phyloP scores from a whole-genome alignment of 2,797 vertebrate genomes.

The Rallus crepitans region DNA sequence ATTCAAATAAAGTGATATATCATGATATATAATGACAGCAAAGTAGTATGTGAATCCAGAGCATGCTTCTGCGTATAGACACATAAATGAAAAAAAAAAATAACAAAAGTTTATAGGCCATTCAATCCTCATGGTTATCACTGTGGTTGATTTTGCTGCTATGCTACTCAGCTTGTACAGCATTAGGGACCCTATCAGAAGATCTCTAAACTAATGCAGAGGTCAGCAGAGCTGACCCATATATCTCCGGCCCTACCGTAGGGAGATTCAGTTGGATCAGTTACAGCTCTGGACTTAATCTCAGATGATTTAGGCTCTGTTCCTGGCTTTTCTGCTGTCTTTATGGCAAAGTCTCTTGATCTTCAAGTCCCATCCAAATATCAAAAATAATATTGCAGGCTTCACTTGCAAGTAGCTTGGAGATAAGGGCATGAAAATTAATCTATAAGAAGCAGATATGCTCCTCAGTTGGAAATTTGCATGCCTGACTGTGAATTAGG shows the following conservation, averaged over 20 bases:
- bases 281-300: background rate
- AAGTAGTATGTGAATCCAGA: background rate
- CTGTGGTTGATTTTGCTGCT: background rate
- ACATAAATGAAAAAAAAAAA: background rate
- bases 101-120: background rate
- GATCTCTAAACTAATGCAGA: background rate
- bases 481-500: background rate
- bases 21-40: background rate
- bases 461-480: background rate
- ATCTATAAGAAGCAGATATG: background rate
- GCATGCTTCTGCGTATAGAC: background rate
- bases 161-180: background rate
- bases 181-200: background rate
- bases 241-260: background rate
- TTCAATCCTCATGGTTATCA: background rate
- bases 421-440: background rate
- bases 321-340: background rate
- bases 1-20: background rate
- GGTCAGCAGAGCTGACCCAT: background rate
- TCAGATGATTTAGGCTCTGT: background rate
- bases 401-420: background rate
- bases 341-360: background rate
- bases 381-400: background rate
- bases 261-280: background rate
- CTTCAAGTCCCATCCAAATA: background rate